A percentile compares a stretch with the other conserved stretches of the same genome.
phyloP scores from a whole-genome alignment of 2,888 invertebrate species.

The Aphodius granarius region DNA sequence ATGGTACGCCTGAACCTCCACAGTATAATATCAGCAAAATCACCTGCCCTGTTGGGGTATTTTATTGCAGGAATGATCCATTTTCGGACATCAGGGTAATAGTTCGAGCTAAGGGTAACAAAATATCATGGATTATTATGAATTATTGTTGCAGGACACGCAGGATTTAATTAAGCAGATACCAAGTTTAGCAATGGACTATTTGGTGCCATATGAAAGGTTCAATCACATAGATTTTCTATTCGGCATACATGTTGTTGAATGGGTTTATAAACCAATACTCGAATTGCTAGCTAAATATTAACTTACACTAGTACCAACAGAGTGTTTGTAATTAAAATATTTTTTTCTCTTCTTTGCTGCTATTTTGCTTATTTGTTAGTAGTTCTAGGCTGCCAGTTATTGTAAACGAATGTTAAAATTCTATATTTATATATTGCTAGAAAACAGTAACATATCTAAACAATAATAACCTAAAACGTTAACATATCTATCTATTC shows the following conservation, averaged over 20 bases:
- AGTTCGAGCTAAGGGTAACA: neutral
- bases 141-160: conserved; percentile 55
- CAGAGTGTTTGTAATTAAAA: too few relatives aligned
- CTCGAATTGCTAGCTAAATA: neutral
- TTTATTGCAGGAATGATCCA: conserved; percentile 59
- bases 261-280: conserved; percentile 37
- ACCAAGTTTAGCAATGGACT: conserved; percentile 59
- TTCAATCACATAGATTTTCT: conserved; percentile 72
- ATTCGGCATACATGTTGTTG: conserved; percentile 62
- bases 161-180: conserved; percentile 56
- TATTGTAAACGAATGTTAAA: too few relatives aligned
- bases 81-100: neutral
- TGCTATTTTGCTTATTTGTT: too few relatives aligned
- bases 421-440: too few relatives aligned
- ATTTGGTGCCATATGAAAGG: conserved; percentile 56
- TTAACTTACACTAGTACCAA: too few relatives aligned
- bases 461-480: too few relatives aligned
- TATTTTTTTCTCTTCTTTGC: too few relatives aligned
- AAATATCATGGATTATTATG: neutral
- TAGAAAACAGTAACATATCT: too few relatives aligned
- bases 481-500: too few relatives aligned
- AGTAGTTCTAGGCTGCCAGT: too few relatives aligned
- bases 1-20: conserved; percentile 45
- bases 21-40: conserved; percentile 48
- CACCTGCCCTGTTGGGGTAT: conserved; percentile 49